Evolutionary conservation across 2,797 vertebrate genomes (phyloP).

Genomic region (Varecia variegata): DNA sequence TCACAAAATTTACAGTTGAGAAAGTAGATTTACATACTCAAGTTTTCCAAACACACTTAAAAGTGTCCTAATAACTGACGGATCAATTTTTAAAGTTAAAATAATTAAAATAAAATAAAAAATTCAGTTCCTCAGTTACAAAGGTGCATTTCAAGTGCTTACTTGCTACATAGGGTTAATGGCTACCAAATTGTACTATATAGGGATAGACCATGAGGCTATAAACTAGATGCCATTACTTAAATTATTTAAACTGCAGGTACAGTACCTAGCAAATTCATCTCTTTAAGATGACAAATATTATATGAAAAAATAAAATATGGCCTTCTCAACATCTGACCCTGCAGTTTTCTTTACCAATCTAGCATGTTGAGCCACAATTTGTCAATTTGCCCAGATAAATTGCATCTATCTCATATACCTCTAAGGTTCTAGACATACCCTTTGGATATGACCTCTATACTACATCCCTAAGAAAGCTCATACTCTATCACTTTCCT

Average conservation of each 20-base stretch:
- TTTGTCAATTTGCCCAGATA: neutral
- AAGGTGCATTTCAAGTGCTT: neutral
- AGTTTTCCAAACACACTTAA: neutral
- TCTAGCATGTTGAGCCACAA: neutral
- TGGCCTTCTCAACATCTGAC: neutral
- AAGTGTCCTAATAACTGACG: neutral
- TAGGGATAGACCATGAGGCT: neutral
- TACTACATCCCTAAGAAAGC: neutral
- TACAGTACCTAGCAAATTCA: neutral
- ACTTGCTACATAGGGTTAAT: neutral
- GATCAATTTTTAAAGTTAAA: neutral
- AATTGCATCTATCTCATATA: neutral
- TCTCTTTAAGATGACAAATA: neutral
- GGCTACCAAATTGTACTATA: neutral
- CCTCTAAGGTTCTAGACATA: neutral
- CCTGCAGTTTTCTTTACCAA: neutral
- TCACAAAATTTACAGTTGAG: neutral
- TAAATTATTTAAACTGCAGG: neutral
- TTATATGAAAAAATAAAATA: neutral
- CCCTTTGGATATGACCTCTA: neutral
- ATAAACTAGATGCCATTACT: neutral
- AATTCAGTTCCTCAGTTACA: neutral
- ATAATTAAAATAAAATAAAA: neutral
- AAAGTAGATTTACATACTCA: neutral
- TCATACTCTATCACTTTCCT: neutral